Evolutionary conservation across 2,888 invertebrate species (phyloP).

Genomic region (Hirtodrosophila trivittata): DNA sequence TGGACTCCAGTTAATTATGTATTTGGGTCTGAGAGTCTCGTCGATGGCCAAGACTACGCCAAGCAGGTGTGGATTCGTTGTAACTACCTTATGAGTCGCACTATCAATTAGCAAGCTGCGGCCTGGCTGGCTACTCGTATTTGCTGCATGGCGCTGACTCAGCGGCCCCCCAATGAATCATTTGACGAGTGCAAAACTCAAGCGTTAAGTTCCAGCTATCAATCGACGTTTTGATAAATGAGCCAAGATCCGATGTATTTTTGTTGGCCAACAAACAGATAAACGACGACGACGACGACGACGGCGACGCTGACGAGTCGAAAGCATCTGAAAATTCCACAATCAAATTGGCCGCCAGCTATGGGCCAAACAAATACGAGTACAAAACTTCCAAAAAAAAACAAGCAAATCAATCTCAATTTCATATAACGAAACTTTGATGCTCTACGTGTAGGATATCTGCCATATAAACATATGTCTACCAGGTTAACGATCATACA

Average conservation of each 20-base stretch:
- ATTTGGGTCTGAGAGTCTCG: slow-evolving; percentile 41
- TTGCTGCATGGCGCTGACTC: slow-evolving; percentile 48
- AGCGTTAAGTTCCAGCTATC: slow-evolving; percentile 58
- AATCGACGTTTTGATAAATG: slow-evolving; percentile 76
- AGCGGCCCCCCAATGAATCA: slow-evolving; percentile 63
- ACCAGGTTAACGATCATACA: too few species aligned
- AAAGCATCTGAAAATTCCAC: slow-evolving; percentile 70
- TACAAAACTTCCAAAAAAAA: slow-evolving; percentile 19
- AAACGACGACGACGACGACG: slow-evolving; percentile 20
- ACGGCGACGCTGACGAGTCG: slow-evolving; percentile 27
- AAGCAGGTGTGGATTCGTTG: slow-evolving; percentile 48
- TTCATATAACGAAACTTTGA: too few species aligned
- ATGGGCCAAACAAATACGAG: slow-evolving; percentile 71
- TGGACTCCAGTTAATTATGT: slow-evolving; percentile 50
- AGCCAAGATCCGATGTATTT: slow-evolving; percentile 47
- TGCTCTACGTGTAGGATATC: too few species aligned
- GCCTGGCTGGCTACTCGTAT: slow-evolving; percentile 20
- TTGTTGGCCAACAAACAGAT: slow-evolving; percentile 47
- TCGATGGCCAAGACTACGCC: background rate
- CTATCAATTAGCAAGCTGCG: slow-evolving; percentile 60
- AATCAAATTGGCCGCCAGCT: slow-evolving; percentile 70
- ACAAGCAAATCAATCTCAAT: too few species aligned
- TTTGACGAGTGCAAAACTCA: slow-evolving; percentile 50
- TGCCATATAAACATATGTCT: too few species aligned
- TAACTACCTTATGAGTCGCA: slow-evolving; percentile 39